Evolutionary conservation across 2,113 vertebrate genomes (phyloP), one percentile per base, ranked within the genome.

Genomic region (Cyanoramphus novaezelandiae): DNA sequence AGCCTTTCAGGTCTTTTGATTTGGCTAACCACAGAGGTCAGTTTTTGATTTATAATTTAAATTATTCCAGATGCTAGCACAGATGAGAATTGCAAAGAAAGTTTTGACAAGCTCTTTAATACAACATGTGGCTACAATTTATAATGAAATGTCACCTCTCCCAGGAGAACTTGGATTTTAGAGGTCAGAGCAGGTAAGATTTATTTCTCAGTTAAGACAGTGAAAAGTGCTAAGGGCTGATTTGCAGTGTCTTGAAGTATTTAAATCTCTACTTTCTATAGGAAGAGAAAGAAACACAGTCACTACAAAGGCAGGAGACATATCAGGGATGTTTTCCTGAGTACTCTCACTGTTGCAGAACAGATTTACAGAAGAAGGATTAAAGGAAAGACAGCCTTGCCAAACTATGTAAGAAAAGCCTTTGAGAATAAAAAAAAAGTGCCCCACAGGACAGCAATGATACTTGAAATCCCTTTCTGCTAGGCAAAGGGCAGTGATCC

Each of bases 21-120:
- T 95, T 85, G 60, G 27, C 49, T 93, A 95, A 93, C 83, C 80
- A 96, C 77, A 91, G 41, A 88, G 85, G 64, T 90, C 90, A 86
- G 71, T 28, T 94, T 94, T 95, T 94, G 23, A 92, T 91, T 93
- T 91, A 67, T 91, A 82, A 82, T 91, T 91, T 96, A 96, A 93
- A 92, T 88, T 95, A 70, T 93, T 94, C 89, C 84, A 94, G 88
- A 95, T 88, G 83, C 63, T 78, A 74, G 35, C 64, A 71, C 52
- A 95, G 91, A 95, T 47, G n/a, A 85, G 55, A 94, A 91, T 77
- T 92, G 53, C 59, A 74, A 90, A 74, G 70, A 82, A 7, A 11
- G 62, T 78, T 94, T 91, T 90, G 67, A 94, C 63, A 72, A 83
- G 25, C 13, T 90, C 31, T 88, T 90, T 92, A 93, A 88, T 86